Evolutionary conservation across 2,888 invertebrate species (phyloP).

Genomic region (Drosophila anceps): DNA sequence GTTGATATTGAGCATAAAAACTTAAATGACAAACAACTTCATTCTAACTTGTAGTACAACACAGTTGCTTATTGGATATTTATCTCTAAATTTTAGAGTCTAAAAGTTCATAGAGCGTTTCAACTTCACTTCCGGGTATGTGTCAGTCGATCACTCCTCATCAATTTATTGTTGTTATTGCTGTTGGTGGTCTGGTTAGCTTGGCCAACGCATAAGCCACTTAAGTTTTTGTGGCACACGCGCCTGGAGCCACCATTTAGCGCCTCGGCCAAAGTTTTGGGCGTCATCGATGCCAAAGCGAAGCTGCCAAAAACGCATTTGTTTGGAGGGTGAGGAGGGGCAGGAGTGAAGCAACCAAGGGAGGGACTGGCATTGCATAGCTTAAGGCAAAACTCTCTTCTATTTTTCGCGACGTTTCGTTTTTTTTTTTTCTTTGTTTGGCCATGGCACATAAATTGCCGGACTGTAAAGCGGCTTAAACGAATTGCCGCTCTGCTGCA

Average conservation of each 20-base stretch:
- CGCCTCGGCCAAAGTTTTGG: slow-evolving; percentile 72
- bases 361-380: slow-evolving; percentile 56
- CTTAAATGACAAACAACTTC: no score
- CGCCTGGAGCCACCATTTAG: slow-evolving; percentile 80
- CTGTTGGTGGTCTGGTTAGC: slow-evolving; percentile 24
- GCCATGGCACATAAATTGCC: slow-evolving; percentile 75
- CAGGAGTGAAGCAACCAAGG: neutral
- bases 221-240: slow-evolving; percentile 81
- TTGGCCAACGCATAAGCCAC: slow-evolving; percentile 79
- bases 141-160: neutral
- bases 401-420: slow-evolving; percentile 6
- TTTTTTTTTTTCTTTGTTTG: slow-evolving; percentile 21
- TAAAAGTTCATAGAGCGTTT: neutral
- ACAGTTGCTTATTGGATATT: no score
- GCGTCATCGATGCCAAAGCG: slow-evolving; percentile 73
- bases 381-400: slow-evolving; percentile 62
- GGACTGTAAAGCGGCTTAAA: slow-evolving; percentile 78
- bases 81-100: no score
- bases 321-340: neutral
- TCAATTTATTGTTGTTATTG: slow-evolving; percentile 27
- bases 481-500: slow-evolving; percentile 73
- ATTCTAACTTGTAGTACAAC: no score
- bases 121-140: neutral
- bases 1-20: no score
- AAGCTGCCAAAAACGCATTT: slow-evolving; percentile 73